Base-by-base conservation (phyloP, 2,888 invertebrate species). In the Salpingus planirostris region DNA sequence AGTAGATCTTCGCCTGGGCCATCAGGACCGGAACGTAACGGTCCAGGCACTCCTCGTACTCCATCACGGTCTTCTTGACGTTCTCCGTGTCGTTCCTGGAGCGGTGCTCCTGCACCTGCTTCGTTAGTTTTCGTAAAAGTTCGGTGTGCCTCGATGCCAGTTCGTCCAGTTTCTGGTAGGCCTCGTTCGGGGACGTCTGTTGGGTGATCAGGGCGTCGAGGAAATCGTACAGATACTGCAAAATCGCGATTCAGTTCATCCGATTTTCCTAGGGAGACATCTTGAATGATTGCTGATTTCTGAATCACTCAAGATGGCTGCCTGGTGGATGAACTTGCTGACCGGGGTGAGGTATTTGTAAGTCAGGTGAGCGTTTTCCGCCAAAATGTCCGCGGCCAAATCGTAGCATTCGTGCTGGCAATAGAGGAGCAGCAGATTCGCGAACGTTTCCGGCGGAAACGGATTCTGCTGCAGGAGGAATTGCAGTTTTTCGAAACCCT, bases 1-100 rank as follows among this genome's bases (percentile, higher is more conserved):
- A 98, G 57, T 91, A 93, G 44, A 98, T 91, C 72, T 95, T 96
- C 1, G 97, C 96, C 64, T 98, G 92, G 0, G 95, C 92, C 97
- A 99, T 97, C n/a, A 97, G 73, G 1, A 96, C 92, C 0, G 98
- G 97, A 39, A 98, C 82, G 56, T 95, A 97, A 49, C 91, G 46
- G 21, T 56, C 57, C n/a, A 55, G 39, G 38, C 54, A 55, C 30
- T 55, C 55, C 30, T 58, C 62, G 53, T 59, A 74, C 68, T 71
- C 58, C 47, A 57, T 52, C 13, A 96, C 84, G 3, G 92, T 87
- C 65, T 81, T 85, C 56, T 92, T 86, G 0, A 92, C 81, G 41
- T 85, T 78, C 50, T 84, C 85, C 47, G 92, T 91, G 58, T 96
- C 91, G 51, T 85, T 86, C 3, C 54, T 37, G 41, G 83, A 78